These are phyloP conservation scores for Gymnothorax javanicus DNA, from an alignment of 2,797 vertebrate genomes.

Conservation along the genomic window DNA sequence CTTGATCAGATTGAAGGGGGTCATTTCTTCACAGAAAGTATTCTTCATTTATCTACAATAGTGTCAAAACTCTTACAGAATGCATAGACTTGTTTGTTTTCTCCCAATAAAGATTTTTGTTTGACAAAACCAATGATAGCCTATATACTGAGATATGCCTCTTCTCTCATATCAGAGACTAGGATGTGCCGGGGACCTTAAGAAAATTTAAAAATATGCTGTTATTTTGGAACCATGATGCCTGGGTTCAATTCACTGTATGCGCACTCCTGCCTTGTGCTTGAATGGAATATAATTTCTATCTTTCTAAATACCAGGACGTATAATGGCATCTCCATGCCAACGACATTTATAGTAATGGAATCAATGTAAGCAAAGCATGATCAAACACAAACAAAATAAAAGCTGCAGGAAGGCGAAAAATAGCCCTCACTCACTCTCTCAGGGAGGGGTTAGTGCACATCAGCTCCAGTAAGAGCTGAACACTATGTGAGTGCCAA, in stretches of 20 bases:
- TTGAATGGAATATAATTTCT: slow-evolving; percentile 11
- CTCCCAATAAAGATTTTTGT: background rate
- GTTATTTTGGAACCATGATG: background rate
- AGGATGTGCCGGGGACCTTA: background rate
- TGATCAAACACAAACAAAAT: slow-evolving; percentile 20
- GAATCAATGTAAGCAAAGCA: slow-evolving; percentile 3
- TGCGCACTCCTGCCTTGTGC: background rate
- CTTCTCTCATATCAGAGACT: background rate
- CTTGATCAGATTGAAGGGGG: no score
- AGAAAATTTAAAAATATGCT: background rate
- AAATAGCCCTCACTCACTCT: background rate
- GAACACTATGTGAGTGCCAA: background rate
- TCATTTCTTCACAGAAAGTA: no score
- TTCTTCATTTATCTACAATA: no score
- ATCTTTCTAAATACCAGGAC: slow-evolving; percentile 1
- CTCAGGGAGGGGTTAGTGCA: background rate
- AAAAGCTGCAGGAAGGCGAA: slow-evolving; percentile 4
- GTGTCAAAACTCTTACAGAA: no score
- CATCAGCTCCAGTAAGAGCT: background rate
- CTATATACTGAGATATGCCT: background rate
- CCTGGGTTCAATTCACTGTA: slow-evolving; percentile 2
- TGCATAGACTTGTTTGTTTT: background rate
- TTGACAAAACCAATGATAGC: background rate
- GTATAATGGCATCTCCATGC: slow-evolving; percentile 12
- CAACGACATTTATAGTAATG: slow-evolving; percentile 10